phyloP scores from a whole-genome alignment of 2,888 invertebrate genomes.

The Ischnura elegans region DNA sequence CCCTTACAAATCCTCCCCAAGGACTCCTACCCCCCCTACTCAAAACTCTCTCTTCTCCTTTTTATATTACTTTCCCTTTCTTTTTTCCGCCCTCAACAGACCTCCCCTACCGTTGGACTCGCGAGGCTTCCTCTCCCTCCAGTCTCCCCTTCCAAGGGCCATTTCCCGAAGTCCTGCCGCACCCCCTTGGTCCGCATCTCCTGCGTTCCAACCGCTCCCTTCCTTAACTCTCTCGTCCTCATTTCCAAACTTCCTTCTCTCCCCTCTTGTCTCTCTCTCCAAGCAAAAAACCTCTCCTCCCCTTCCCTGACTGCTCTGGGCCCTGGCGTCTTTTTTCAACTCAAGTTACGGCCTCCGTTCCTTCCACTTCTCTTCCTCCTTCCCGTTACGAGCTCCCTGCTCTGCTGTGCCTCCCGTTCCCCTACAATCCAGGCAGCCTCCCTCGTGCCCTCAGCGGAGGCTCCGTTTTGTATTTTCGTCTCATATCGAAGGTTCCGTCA shows the following conservation, averaged over 20 bases:
- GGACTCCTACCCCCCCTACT: not conserved
- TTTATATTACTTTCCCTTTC: constrained; percentile 65
- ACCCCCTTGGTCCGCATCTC: not conserved
- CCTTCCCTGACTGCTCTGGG: not conserved
- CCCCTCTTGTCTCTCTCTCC: not conserved
- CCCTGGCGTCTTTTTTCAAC: constrained; percentile 41
- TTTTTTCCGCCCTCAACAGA: constrained; percentile 47
- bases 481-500: too few relatives aligned
- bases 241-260: constrained; percentile 33
- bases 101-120: not conserved
- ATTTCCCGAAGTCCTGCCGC: not conserved
- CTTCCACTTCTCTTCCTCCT: not conserved
- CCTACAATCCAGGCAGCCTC: not conserved
- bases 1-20: not conserved
- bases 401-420: not conserved
- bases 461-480: too few relatives aligned
- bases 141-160: not conserved
- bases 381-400: not conserved
- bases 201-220: not conserved
- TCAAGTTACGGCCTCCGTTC: constrained; percentile 8
- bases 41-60: constrained; percentile 25
- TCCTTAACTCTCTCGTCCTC: not conserved
- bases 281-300: not conserved
- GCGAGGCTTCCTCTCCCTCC: not conserved
- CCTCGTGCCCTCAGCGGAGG: not conserved